Percentiles rank a stretch among this genome's conserved stretches.
phyloP scores from a whole-genome alignment of 2,888 invertebrate species.

The Caenorhabditis angaria region DNA sequence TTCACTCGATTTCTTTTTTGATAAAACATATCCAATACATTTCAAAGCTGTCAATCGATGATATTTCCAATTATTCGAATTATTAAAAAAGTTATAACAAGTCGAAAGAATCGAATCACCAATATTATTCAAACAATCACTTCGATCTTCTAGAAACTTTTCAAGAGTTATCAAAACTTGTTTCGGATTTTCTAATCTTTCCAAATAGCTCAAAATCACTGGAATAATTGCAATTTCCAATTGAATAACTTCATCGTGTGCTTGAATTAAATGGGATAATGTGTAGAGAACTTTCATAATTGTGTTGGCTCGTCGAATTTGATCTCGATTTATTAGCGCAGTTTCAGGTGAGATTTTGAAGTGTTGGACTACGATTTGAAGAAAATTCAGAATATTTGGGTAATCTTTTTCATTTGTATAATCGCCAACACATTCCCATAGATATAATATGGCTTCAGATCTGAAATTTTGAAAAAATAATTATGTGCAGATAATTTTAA shows the following conservation, averaged over 20 bases:
- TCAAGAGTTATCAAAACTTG: conserved; percentile 36
- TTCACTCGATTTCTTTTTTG: conserved; percentile 25
- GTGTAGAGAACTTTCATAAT: conserved; percentile 47
- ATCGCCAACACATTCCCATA: conserved; percentile 53
- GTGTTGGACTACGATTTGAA: conserved; percentile 22
- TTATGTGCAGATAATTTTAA: no score
- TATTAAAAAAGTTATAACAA: conserved; percentile 46
- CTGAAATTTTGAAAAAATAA: conserved; percentile 25
- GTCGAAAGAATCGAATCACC: conserved; percentile 32
- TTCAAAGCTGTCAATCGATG: conserved; percentile 48
- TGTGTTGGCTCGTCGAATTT: conserved; percentile 40
- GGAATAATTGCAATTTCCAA: conserved; percentile 29
- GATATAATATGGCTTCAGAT: conserved; percentile 42
- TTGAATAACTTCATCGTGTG: conserved; percentile 36
- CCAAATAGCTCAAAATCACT: conserved; percentile 21
- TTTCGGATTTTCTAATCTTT: conserved; percentile 1
- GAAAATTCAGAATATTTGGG: conserved; percentile 24
- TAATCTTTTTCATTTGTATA: conserved; percentile 44
- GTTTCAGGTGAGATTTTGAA: background rate
- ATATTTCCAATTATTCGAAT: conserved; percentile 7
- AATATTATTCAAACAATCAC: conserved; percentile 28
- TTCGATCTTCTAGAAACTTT: conserved; percentile 40
- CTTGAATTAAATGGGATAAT: conserved; percentile 53
- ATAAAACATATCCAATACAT: conserved; percentile 54
- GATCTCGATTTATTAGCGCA: conserved; percentile 20